Base-by-base conservation (phyloP, 2,113 vertebrate genomes). In the Eolophus roseicapilla region DNA sequence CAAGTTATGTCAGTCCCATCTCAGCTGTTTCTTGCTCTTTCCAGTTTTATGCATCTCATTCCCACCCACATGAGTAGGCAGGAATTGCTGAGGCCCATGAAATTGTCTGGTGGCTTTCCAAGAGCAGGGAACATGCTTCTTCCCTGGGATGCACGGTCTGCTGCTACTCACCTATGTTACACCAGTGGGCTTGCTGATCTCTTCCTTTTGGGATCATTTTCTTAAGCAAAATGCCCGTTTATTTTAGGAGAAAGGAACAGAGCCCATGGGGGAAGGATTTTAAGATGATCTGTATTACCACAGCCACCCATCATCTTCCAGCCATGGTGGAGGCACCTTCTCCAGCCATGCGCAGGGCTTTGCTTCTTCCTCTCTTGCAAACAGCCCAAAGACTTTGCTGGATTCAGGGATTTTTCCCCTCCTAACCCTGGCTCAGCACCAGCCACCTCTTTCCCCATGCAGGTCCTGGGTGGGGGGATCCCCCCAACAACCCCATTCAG, bases 111-210 rank as follows among this genome's bases (percentile, higher is more conserved):
- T 94, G 92, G 44, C 59, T 79, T 82, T 88, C 93, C 88, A 83
- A 68, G 65, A 85, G 73, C 55, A 68, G 25, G 52, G 33, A 63
- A 37, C 14, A 21, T 0, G 2, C 31, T n/a, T 64, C 68, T 31
- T 74, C n/a, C 1, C 29, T 2, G 31, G 17, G 62, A 9, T 10
- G 21, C 10, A 8, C 25, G 19, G 41, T 2, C 57, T 55, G 46
- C 75, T 69, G 68, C 79, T 1, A 1, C 17, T 63, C 75, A 47
- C 52, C 52, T 39, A 5, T 0, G 0, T 29, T 4, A 14, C 77
- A 21, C 23, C 93, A 6, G 23, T 3, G 50, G 76, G 25, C 44
- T 67, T 24, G n/a, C n/a, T n/a, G 24, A 3, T 33, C 35, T 43
- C 81, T 68, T 84, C 16, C 43, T 68, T 41, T 33, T 8, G 0